Evolutionary conservation across 1,140 invertebrate genomes (phyloP).

Genomic region (Heliothis subflexa): DNA sequence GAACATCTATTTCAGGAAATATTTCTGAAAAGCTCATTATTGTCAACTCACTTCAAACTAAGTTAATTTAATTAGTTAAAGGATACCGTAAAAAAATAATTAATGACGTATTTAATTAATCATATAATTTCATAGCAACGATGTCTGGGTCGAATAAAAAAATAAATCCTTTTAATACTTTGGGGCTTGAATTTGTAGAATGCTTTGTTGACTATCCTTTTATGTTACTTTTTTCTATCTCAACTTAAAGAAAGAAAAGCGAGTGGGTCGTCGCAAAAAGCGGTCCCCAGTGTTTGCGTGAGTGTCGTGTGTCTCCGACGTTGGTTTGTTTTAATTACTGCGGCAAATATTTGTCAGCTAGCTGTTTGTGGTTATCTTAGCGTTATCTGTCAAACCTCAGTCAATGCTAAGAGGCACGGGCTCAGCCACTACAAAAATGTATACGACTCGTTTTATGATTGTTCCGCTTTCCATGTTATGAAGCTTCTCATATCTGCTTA

Average conservation of each 20-base stretch:
- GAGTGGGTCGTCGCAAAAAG: slow-evolving; percentile 56
- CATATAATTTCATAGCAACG: neutral
- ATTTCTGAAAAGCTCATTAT: too few species aligned
- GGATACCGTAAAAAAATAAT: too few species aligned
- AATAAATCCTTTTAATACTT: slow-evolving; percentile 12
- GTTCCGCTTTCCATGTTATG: slow-evolving; percentile 39
- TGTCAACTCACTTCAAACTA: too few species aligned
- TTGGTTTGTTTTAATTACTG: slow-evolving; percentile 77
- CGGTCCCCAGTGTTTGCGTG: slow-evolving; percentile 64
- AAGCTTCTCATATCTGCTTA: neutral
- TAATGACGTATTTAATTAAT: neutral
- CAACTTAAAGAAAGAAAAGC: slow-evolving; percentile 43
- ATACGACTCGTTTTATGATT: slow-evolving; percentile 46
- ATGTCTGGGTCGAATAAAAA: neutral
- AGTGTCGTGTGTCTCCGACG: slow-evolving; percentile 58
- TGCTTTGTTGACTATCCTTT: slow-evolving; percentile 37
- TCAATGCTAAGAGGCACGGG: slow-evolving; percentile 82
- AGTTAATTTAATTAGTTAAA: too few species aligned
- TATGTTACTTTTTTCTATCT: slow-evolving; percentile 38
- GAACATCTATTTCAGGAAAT: too few species aligned
- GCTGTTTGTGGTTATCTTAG: slow-evolving; percentile 78
- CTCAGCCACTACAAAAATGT: slow-evolving; percentile 59
- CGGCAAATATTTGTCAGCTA: slow-evolving; percentile 81
- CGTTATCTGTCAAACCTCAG: slow-evolving; percentile 85
- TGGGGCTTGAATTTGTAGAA: slow-evolving; percentile 15